Base-by-base conservation (phyloP, 2,888 invertebrate genomes). In the Marronus borbonicus region DNA sequence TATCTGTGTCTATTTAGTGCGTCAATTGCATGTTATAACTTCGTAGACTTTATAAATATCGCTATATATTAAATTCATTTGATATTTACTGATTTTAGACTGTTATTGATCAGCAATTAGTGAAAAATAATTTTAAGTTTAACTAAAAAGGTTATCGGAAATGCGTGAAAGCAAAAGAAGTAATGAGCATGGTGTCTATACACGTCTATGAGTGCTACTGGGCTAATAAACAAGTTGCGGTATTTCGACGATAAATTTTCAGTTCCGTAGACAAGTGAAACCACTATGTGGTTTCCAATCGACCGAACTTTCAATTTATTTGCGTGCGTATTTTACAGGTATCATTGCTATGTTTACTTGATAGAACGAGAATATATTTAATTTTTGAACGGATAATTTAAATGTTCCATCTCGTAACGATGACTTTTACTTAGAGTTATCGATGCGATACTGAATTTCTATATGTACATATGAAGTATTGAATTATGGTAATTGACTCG, bases 351-450 rank as follows among this genome's bases (percentile, higher is more conserved):
- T 28, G 49, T 14, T 68, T 20, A 68, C 28, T 50, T 50, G 28
- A 28, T 68, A 20, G 28, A 12, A 10, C 50, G 50, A 50, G 50
- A 49, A 20, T 49, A 49, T 68, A 68, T 50, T 68, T 68, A 50
- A 50, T 50, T 68, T 68, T 68, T 68, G 50, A 28, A 28, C 31
- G 50, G 14, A 1, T 60, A 60, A 60, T 74, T 74, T 74, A 17
- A 74, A 74, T 58, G 62, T 74, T 74, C 44, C 60, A 39, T 74
- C 44, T 74, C 49, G 60, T 62, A 60, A 60, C 24, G 60, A 60
- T 20, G 60, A 74, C 72, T 74, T 74, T 74, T 74, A 74, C 60
- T 74, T 12, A 14, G 39, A 74, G 44, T 74, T 62, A 44, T 62
- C 24, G 39, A 60, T 20, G 44, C 58, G 44, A 58, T 58, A 39